These are phyloP conservation scores for Apodemia mormo DNA, from an alignment of 2,888 invertebrate species.

Conservation along the genomic window DNA sequence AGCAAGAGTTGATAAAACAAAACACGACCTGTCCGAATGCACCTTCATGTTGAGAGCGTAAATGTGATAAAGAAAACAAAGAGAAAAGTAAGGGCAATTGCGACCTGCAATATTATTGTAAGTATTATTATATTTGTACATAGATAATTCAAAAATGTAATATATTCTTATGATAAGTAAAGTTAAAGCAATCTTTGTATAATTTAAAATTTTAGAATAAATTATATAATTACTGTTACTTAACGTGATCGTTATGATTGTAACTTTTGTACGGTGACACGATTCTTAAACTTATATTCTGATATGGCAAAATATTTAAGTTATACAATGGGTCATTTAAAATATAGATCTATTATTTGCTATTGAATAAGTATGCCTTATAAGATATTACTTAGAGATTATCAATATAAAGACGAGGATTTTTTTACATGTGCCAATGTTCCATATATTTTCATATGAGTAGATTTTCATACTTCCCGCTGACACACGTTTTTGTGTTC, in stretches of 20 bases:
- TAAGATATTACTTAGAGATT: not conserved
- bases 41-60: constrained; percentile 35
- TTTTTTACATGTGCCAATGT: constrained; percentile 24
- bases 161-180: constrained; percentile 52
- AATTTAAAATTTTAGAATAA: constrained; percentile 57
- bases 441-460: constrained; percentile 15
- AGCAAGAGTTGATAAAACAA: not conserved
- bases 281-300: constrained; percentile 42
- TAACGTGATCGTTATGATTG: constrained; percentile 64
- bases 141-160: constrained; percentile 50
- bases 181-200: constrained; percentile 70
- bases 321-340: constrained; percentile 2
- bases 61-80: constrained; percentile 37
- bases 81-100: constrained; percentile 57
- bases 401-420: not conserved
- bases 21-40: constrained; percentile 20
- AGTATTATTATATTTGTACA: constrained; percentile 67
- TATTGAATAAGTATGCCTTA: constrained; percentile 3
- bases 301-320: constrained; percentile 12
- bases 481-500: not conserved
- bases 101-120: constrained; percentile 76
- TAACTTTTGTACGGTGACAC: constrained; percentile 61
- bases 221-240: constrained; percentile 65
- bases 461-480: constrained; percentile 8
- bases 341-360: constrained; percentile 10